Evolutionary conservation across 2,113 vertebrate genomes (phyloP).

Genomic region (Mungos mungo): DNA sequence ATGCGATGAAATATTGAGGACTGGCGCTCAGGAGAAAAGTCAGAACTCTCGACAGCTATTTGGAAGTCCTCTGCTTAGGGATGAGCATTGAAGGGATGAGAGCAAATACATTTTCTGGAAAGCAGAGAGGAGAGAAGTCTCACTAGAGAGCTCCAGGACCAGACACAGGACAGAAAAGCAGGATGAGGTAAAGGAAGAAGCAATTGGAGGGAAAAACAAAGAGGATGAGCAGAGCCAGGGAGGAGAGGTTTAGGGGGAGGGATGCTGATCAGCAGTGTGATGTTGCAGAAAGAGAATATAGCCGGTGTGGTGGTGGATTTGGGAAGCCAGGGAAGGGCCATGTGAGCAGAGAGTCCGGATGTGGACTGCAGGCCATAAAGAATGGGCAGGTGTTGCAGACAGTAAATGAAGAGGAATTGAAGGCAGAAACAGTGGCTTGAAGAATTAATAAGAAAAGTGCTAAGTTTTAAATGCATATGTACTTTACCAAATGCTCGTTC

Average conservation of each 20-base stretch:
- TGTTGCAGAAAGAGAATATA: background rate
- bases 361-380: background rate
- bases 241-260: background rate
- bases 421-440: background rate
- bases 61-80: background rate
- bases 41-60: background rate
- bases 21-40: background rate
- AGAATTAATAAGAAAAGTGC: background rate
- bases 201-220: background rate
- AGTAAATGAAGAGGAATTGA: background rate
- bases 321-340: too few species aligned
- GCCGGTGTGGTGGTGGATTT: background rate
- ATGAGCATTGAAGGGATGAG: background rate
- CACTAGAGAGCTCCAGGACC: background rate
- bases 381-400: background rate
- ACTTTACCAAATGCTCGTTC: background rate
- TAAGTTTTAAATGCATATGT: background rate
- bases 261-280: background rate
- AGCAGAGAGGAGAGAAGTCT: background rate
- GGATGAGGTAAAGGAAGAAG: background rate
- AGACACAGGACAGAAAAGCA: background rate
- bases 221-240: background rate
- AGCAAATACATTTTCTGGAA: constrained; percentile 2
- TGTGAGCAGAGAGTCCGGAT: background rate
- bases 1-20: background rate